Evolutionary conservation across 2,797 vertebrate genomes (phyloP).

Genomic region (Sebastes iracundus): DNA sequence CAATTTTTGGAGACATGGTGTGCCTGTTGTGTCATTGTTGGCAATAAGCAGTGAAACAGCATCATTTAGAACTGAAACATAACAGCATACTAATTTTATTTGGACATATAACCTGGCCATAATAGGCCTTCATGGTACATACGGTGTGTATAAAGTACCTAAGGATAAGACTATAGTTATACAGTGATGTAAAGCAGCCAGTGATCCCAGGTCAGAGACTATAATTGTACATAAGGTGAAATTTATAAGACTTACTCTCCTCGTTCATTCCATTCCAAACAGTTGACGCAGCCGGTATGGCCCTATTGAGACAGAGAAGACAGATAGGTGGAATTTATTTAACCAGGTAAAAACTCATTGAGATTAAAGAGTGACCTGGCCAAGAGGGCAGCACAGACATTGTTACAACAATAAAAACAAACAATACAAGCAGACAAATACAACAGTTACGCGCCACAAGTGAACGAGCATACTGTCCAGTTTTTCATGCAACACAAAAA

Average conservation of each 20-base stretch:
- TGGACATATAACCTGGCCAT: not conserved
- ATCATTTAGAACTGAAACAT: not conserved
- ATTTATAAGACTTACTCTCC: slow-evolving; percentile 91
- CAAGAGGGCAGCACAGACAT: no score
- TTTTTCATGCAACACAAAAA: no score
- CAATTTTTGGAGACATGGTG: not conserved
- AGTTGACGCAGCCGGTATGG: slow-evolving; percentile 99
- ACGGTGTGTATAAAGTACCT: not conserved
- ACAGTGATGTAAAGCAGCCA: not conserved
- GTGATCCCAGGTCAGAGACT: not conserved
- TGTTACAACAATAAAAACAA: no score
- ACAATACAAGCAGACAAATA: no score
- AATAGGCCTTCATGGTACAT: not conserved
- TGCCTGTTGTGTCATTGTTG: not conserved
- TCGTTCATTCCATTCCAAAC: slow-evolving; percentile 98
- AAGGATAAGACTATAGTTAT: not conserved
- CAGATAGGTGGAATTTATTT: no score
- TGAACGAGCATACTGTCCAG: no score
- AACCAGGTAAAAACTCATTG: no score
- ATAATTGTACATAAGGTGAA: not conserved
- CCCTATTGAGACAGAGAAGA: slow-evolving; percentile 82
- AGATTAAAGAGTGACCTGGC: no score
- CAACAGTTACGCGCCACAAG: no score
- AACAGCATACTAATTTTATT: not conserved
- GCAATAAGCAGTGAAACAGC: not conserved